phyloP scores from a whole-genome alignment of 1,140 invertebrate genomes.

The Drosophila jambulina region DNA sequence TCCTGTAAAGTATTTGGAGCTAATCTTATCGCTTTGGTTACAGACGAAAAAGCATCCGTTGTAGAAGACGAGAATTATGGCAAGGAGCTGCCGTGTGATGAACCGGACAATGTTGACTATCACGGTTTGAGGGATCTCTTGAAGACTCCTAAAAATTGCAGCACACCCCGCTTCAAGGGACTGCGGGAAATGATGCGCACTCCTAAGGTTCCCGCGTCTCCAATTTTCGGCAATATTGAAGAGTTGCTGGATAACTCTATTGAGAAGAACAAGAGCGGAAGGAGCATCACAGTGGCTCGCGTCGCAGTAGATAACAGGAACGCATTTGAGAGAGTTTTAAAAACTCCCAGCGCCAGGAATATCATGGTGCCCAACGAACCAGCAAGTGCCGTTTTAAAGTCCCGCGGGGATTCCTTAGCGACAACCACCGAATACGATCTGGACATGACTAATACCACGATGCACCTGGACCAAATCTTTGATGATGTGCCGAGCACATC shows the following conservation, averaged over 20 bases:
- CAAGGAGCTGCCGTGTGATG: slow-evolving; percentile 46
- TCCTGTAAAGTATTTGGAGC: not conserved
- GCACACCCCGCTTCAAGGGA: slow-evolving; percentile 71
- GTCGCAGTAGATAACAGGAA: slow-evolving; percentile 7
- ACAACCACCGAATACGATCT: slow-evolving; percentile 71
- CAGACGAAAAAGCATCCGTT: slow-evolving; percentile 6
- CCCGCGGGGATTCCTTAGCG: slow-evolving; percentile 12
- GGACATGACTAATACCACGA: slow-evolving; percentile 47
- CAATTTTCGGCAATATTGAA: slow-evolving; percentile 61
- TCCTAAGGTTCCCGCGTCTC: slow-evolving; percentile 58
- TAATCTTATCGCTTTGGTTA: not conserved
- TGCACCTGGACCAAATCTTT: slow-evolving; percentile 69
- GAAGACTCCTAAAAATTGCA: slow-evolving; percentile 68
- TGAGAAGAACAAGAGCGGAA: not conserved
- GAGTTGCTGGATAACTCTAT: slow-evolving; percentile 59
- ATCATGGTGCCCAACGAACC: slow-evolving; percentile 77
- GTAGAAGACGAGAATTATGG: slow-evolving; percentile 64
- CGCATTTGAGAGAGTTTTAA: slow-evolving; percentile 55
- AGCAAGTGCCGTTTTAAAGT: slow-evolving; percentile 63
- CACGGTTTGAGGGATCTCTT: slow-evolving; percentile 62
- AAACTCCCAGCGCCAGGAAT: slow-evolving; percentile 72
- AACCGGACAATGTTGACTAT: slow-evolving; percentile 58
- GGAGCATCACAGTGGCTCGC: slow-evolving; percentile 3
- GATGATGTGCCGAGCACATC: slow-evolving; percentile 62
- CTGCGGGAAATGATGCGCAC: slow-evolving; percentile 66